Base-by-base conservation (phyloP, 2,797 vertebrate genomes). In the Pangasius larnaudii region DNA sequence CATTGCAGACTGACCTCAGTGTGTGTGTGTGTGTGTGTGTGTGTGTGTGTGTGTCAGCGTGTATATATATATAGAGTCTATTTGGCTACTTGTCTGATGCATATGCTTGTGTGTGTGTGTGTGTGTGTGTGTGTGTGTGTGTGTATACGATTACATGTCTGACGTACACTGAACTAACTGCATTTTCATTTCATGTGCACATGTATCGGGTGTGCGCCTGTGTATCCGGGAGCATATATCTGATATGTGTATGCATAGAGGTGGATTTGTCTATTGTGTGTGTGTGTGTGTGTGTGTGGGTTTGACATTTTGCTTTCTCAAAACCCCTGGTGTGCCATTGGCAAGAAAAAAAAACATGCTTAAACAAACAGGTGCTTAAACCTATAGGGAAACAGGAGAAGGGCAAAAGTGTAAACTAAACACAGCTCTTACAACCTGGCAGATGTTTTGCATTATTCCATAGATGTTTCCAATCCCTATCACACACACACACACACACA, bases 281-380 rank as follows among this genome's bases (percentile, higher is more conserved):
- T 49, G 71, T 84, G 53, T 53, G 65, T 65, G 56, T 65, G 69
- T 58, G 71, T 49, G 71, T 84, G 53, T 53, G 65, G 72, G 63
- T 46, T 13, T 42, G 56, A 36, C 10, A 16, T 30, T 78, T 78
- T 53, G 51, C 53, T 36, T 79, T 13, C 78, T 87, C 87, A 85
- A 58, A 78, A 74, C 86, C 69, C 85, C 90, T 72, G 85, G 53
- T 24, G 69, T 65, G 56, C 58, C 75, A 85, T 67, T 86, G 51
- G 69, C 78, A 69, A 30, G 11, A 27, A 65, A 65, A 91, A 90
- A 90, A 88, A 91, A 90, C 89, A 91, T 5, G 80, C 81, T 84
- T n/a, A 61, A 87, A 74, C 86, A 86, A 80, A 79, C 51, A 46
- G 59, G 77, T 87, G 88, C 88, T 89, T 91, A 85, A 22, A 46